These are phyloP conservation scores for Thera obeliscata DNA, from an alignment of 2,888 invertebrate species.

Conservation along the genomic window DNA sequence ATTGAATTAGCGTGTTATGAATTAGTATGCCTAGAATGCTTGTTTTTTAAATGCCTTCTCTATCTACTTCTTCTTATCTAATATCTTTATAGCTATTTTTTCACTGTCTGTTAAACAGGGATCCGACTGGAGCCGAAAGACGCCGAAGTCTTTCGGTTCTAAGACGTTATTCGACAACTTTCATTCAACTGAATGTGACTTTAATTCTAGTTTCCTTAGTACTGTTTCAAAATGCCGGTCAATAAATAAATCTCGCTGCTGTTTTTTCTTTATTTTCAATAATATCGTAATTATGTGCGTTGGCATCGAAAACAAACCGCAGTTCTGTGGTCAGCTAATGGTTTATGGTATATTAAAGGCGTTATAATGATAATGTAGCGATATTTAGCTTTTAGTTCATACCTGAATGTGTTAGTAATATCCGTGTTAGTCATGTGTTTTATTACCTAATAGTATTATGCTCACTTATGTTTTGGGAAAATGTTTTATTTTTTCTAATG, in stretches of 20 bases:
- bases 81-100: too few species aligned
- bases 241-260: conserved; percentile 78
- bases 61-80: too few species aligned
- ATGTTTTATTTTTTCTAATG: too few species aligned
- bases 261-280: conserved; percentile 75
- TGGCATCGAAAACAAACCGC: conserved; percentile 79
- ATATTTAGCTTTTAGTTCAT: conserved; percentile 48
- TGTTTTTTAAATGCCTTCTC: too few species aligned
- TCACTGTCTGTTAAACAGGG: too few species aligned
- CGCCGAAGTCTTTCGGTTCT: too few species aligned
- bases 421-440: conserved; percentile 50
- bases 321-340: conserved; percentile 74
- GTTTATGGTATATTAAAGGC: conserved; percentile 79
- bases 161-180: not conserved
- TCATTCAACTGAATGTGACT: conserved; percentile 34
- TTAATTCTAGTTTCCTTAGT: conserved; percentile 52
- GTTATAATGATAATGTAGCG: conserved; percentile 74
- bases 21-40: too few species aligned
- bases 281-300: conserved; percentile 76
- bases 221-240: conserved; percentile 57
- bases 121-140: too few species aligned
- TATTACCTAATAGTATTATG: too few species aligned
- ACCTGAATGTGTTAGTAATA: conserved; percentile 35
- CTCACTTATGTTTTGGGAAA: not conserved
- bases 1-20: too few species aligned